Evolutionary conservation across 2,797 vertebrate species (phyloP), one percentile per base, ranked within the genome.

Genomic region (Serranus cabrilla): DNA sequence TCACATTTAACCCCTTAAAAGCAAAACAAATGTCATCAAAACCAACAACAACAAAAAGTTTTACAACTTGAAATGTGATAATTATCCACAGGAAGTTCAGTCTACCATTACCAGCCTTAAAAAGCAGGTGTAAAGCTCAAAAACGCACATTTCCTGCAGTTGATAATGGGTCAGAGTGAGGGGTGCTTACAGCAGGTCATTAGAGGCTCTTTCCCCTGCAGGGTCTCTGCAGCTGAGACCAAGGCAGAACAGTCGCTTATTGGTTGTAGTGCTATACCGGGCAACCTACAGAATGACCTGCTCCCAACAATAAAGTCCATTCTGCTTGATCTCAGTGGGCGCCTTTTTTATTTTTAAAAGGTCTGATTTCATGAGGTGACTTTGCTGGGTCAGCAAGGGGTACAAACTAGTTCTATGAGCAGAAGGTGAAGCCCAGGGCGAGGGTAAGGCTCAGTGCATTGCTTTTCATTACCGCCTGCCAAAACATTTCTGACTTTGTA

Each of bases 41-140:
- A 74, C 14, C 20, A 16, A 45, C 55, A 40, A 55, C 46, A 40
- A 37, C 55, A 45, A 54, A 34, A 37, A 5, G 12, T 61, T 83
- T 84, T 80, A 83, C 56, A 13, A 40, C 69, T 40, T 76, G 40
- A 84, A 84, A 85, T 74, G 80, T 76, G 79, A 84, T 82, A 78
- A 84, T 84, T 78, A 85, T 78, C 31, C 14, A 61, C 81, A 87
- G 85, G 82, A 90, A 82, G 71, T 84, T 78, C 43, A 63, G 49
- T 77, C 58, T 55, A 49, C 46, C 0, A 1, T 80, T 82, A 59
- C 50, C 16, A 73, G 57, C 13, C 49, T 62, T 70, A 87, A 59
- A 75, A 83, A 78, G 61, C 71, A 85, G 84, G 83, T 88, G 89
- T 76, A 72, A 88, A 85, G 45, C 62, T 49, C 64, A 5, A 16